phyloP scores from a whole-genome alignment of 2,888 invertebrate species.

The Chaetogeoica ovagalla region DNA sequence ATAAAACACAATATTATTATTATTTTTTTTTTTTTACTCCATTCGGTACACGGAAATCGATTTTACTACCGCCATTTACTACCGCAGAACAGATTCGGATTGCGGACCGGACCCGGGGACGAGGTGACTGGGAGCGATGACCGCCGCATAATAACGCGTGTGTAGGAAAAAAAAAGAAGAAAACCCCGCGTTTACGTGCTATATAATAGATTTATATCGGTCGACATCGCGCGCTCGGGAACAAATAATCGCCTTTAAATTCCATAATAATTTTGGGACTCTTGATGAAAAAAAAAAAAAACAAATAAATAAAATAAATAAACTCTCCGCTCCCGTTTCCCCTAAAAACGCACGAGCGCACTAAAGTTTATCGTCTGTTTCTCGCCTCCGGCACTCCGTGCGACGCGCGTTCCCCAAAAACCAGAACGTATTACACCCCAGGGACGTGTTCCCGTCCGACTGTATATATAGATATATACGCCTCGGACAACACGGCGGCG shows the following conservation, averaged over 20 bases:
- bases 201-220: conserved; percentile 15
- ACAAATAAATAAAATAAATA: not conserved
- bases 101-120: too few species aligned
- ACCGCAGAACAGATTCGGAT: too few species aligned
- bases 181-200: too few species aligned
- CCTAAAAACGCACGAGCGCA: not conserved
- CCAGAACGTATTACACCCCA: conserved; percentile 50
- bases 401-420: not conserved
- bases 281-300: too few species aligned
- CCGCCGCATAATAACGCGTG: not conserved
- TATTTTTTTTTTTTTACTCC: too few species aligned
- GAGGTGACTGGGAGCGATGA: too few species aligned
- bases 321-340: too few species aligned
- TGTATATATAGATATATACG: not conserved
- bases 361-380: conserved; percentile 50
- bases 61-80: too few species aligned
- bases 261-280: conserved; percentile 29
- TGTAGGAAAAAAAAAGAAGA: not conserved
- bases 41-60: too few species aligned
- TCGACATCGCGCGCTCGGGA: not conserved
- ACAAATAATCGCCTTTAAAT: conserved; percentile 48
- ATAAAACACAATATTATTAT: too few species aligned
- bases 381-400: conserved; percentile 39
- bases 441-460: conserved; percentile 34
- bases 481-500: conserved; percentile 38